phyloP scores from a whole-genome alignment of 1,140 invertebrate genomes.

The Sipha flava region DNA sequence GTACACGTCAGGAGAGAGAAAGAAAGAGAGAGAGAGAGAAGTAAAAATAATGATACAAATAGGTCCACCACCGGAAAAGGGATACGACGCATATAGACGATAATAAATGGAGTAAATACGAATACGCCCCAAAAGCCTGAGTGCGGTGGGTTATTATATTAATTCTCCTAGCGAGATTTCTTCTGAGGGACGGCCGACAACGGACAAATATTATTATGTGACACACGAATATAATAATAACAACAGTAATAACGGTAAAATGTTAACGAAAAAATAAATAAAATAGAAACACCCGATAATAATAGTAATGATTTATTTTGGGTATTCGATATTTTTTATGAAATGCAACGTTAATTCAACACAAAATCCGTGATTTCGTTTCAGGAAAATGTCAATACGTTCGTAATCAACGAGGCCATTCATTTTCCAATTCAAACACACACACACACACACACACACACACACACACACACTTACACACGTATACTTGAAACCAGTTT shows the following conservation, averaged over 20 bases:
- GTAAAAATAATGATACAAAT: too few relatives aligned
- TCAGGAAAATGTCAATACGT: not conserved
- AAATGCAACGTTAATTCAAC: not conserved
- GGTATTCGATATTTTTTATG: not conserved
- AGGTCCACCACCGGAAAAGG: too few relatives aligned
- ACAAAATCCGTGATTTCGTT: not conserved
- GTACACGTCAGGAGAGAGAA: too few relatives aligned
- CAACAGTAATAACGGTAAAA: too few relatives aligned
- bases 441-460: too few relatives aligned
- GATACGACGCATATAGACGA: too few relatives aligned
- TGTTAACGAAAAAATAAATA: not conserved
- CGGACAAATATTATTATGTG: not conserved
- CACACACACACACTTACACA: too few relatives aligned
- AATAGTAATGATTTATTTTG: not conserved
- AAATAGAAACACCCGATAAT: not conserved
- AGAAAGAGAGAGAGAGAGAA: too few relatives aligned
- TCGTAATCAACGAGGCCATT: not conserved
- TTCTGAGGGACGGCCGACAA: not conserved
- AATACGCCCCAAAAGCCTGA: not conserved
- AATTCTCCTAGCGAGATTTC: not conserved
- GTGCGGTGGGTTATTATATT: not conserved
- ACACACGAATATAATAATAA: not conserved
- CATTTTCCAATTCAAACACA: too few relatives aligned
- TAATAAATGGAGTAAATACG: not conserved
- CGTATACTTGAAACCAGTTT: too few relatives aligned